Evolutionary conservation across 2,888 invertebrate genomes (phyloP), one percentile per base, ranked within the genome.

Genomic region (Heliconius ethilla): DNA sequence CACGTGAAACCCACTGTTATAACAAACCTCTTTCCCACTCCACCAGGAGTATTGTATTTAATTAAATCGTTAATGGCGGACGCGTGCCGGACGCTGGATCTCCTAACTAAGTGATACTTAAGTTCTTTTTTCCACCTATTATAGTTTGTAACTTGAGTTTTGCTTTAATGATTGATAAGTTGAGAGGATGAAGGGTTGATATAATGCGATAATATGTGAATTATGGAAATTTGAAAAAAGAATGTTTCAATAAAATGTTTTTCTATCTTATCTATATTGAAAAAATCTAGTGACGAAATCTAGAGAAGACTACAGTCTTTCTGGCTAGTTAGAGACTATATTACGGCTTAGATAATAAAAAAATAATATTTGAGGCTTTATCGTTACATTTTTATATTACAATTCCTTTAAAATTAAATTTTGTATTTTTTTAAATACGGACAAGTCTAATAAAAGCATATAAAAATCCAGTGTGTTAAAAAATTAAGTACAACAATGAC

Each of bases 31-130:
- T 62, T 63, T 37, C 15, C 45, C 80, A 83, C 83, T 86, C 87
- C 85, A 88, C 86, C 85, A 85, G 84, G 78, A 84, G 87, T 88
- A 88, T 88, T 88, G 85, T 86, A 88, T 89, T 89, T 89, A 89
- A 90, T 90, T 89, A 90, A 84, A 81, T 78, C 82, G 81, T 85
- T 89, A 90, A 90, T 88, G 89, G 90, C 81, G 74, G 86, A 80
- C 90, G 87, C 89, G 90, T 88, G 90, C 76, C 83, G 82, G 72
- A 55, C 77, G 78, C 78, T 80, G 79, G 79, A 74, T 75, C 77
- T 81, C 81, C 78, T 81, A 77, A 78, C 77, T 80, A 79, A 82
- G 82, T 81, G 81, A 78, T 81, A 81, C 70, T 79, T 79, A 75
- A 70, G 69, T 79, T 75, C 76, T 81, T 80, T 80, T 81, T 80